Conservation (phyloP, 2,797 vertebrate genomes). For the Halcyon leucocephala region DNA sequence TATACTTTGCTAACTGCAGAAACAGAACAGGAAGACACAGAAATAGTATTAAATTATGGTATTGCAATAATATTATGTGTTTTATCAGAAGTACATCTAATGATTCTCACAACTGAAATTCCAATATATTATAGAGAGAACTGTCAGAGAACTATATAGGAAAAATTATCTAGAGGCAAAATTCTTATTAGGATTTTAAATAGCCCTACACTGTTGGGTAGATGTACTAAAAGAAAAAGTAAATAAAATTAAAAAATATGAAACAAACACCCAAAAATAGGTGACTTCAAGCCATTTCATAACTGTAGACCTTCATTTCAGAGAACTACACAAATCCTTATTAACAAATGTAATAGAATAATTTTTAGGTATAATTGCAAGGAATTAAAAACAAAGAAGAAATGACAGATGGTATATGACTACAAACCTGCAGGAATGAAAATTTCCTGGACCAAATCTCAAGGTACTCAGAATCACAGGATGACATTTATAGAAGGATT, state of each 20-base stretch:
- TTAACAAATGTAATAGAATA: background rate
- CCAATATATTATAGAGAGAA: background rate
- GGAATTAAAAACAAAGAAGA: background rate
- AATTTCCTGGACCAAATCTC: conserved; percentile 12
- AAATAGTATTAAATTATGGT: background rate
- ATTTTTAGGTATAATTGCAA: background rate
- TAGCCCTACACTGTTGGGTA: fast-evolving
- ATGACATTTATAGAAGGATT: background rate
- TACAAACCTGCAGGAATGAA: background rate
- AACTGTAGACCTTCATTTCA: background rate
- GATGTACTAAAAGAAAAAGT: background rate
- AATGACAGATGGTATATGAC: background rate
- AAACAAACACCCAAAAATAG: background rate
- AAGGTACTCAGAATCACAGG: conserved; percentile 1
- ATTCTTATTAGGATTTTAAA: background rate
- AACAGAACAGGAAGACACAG: background rate
- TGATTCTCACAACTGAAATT: background rate
- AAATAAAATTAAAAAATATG: background rate
- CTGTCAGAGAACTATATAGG: background rate
- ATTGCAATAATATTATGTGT: background rate
- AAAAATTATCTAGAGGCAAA: background rate
- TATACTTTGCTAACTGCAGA: background rate
- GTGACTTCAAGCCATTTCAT: background rate
- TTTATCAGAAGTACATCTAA: background rate
- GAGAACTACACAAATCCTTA: background rate